Base-by-base conservation (phyloP, 2,113 vertebrate species). In the Heterotis niloticus region DNA sequence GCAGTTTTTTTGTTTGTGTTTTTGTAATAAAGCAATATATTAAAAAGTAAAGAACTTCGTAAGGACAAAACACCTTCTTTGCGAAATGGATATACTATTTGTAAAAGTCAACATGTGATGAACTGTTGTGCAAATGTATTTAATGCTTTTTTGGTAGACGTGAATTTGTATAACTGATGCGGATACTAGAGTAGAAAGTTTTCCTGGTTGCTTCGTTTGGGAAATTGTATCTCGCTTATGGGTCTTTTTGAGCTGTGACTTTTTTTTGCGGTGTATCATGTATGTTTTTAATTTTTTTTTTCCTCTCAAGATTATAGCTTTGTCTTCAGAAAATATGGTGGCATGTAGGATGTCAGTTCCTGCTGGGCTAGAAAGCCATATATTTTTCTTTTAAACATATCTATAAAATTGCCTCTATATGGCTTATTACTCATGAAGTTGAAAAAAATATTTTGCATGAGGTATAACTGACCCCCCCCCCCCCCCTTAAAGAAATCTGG, bases 121-220 rank as follows among this genome's bases (percentile, higher is more conserved):
- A 89, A 88, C 92, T 90, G 80, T 87, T 92, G 91, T 93, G 88
- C 91, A 92, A 92, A 91, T 92, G 89, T 94, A 94, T 96, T 94
- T 95, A 94, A 95, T 94, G 92, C 90, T 94, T 93, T 72, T 94
- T 93, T 91, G 90, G 93, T 86, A 88, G 88, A 91, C 90, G 91
- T 94, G 86, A 89, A 88, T 91, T 92, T 92, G 90, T 92, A 90
- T 94, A 92, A 89, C 89, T 91, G 52, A 72, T n/a, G 9, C 10
- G 26, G 68, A 14, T 29, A 13, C 10, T 70, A 18, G 26, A 10
- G 28, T 18, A 44, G 34, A 7, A 44, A 44, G 34, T 44, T 60
- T 29, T 60, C 52, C 20, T 75, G 29, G 17, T 59, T 59, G 56
- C 59, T 75, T 83, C 59, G 56, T 56, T 51, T 70, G 67, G 67